Base-by-base conservation (phyloP, 2,797 vertebrate genomes). In the Hoplostethus atlanticus region DNA sequence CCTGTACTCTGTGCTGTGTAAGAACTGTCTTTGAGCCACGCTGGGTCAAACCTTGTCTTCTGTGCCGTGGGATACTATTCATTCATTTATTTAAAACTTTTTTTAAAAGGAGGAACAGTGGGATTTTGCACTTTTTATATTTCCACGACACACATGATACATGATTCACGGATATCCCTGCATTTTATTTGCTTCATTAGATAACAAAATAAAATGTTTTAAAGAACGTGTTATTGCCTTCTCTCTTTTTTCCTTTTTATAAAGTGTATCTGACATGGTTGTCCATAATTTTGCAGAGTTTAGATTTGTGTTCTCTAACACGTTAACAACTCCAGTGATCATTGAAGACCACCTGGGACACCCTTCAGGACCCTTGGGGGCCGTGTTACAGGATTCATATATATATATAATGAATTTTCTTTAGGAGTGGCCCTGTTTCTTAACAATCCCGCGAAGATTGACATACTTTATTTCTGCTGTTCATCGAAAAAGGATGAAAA, bases 51-150 rank as follows among this genome's bases (percentile, higher is more conserved):
- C 85, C 79, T 62, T 84, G 87, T 92, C 87, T 83, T 87, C 69
- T 91, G 90, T 93, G 92, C 80, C 85, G 64, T 92, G 91, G 89
- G 86, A 91, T 91, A 83, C 71, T 83, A 74, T 91, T 88, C 89
- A 93, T 90, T 91, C 28, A 28, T 92, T 93, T 93, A 94, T 95
- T 93, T 94, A 92, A 93, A 92, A 83, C 75, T 89, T 82, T 91
- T 91, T 88, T 87, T 86, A 92, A 85, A 92, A 89, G 90, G 90
- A 92, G 89, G 86, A 92, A 91, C 86, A 85, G 87, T 91, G 89
- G 91, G 91, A 88, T 92, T 92, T 93, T 95, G 94, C 94, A 95
- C 94, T 95, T 95, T 95, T 91, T 89, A 81, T 86, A 84, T 89
- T 91, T 92, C 91, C 91, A 94, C 84, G 84, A 91, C 86, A 92